Base-by-base conservation (phyloP, 2,113 vertebrate genomes). In the Camelus dromedarius region DNA sequence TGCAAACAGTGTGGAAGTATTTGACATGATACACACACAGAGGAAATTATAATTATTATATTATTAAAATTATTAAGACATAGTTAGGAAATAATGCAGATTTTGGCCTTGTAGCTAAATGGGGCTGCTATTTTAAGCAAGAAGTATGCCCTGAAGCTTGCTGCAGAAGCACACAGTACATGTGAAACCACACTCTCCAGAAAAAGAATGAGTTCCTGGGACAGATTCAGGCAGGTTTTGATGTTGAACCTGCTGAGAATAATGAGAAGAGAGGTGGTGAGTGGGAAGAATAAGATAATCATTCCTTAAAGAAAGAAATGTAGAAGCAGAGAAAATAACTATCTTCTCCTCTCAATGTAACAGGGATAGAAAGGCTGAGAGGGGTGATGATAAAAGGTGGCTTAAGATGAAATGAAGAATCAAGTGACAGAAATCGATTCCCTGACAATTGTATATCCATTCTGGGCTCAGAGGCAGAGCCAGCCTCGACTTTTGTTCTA, bases 231-330 rank as follows among this genome's bases (percentile, higher is more conserved):
- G 46, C 90, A 80, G 89, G 84, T 89, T 97, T 97, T 84, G 96
- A 87, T 83, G 89, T 66, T 50, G 69, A 93, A 66, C 95, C 87
- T 96, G 87, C 87, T 93, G 80, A 96, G 80, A 92, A 95, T 85
- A 96, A 96, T 93, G 83, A 97, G 79, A 48, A 92, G 67, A 70
- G 76, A 95, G 66, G 69, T 48, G 26, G 79, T 80, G 89, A 96
- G 89, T 80, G 75, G 89, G 86, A 92, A 96, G 92, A 97, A 83
- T 77, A 96, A 26, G 95, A 73, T 92, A 88, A 96, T 96, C 60
- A 58, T 93, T 91, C n/a, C 81, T 96, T 67, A 62, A 92, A 96
- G 79, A 95, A 92, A 92, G 95, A 96, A 81, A 87, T 52, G 56
- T 54, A 87, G 80, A 62, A 84, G 35, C 89, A 50, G 86, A 95